Evolutionary conservation across 2,797 vertebrate genomes (phyloP).

Genomic region (Molossus molossus): DNA sequence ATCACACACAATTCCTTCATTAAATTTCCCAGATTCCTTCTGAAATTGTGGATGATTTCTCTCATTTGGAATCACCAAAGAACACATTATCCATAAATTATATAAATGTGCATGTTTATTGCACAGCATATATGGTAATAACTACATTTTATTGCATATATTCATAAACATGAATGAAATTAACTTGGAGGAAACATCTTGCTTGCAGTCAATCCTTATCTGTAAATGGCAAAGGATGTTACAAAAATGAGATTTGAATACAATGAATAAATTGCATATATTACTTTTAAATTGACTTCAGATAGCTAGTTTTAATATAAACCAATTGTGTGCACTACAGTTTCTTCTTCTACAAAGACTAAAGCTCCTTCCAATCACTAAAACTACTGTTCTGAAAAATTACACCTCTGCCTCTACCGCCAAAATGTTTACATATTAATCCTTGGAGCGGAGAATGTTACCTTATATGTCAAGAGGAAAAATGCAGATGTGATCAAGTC

Average conservation of each 20-base stretch:
- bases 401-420: rapidly evolving
- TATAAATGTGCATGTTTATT: slow-evolving; percentile 46
- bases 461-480: background rate
- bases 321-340: background rate
- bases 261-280: slow-evolving; percentile 37
- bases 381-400: background rate
- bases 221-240: slow-evolving; percentile 59
- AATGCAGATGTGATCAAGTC: slow-evolving; percentile 27
- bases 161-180: slow-evolving; percentile 68
- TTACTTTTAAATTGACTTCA: slow-evolving; percentile 58
- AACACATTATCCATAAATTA: slow-evolving; percentile 43
- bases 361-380: background rate
- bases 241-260: slow-evolving; percentile 66
- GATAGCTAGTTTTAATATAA: slow-evolving; percentile 53
- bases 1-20: background rate
- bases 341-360: background rate
- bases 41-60: slow-evolving; percentile 44
- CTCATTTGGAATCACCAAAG: slow-evolving; percentile 55
- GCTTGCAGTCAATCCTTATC: slow-evolving; percentile 17
- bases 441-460: background rate
- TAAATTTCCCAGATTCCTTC: slow-evolving; percentile 71
- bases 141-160: slow-evolving; percentile 58
- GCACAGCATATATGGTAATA: slow-evolving; percentile 23
- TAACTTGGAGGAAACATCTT: slow-evolving; percentile 56
- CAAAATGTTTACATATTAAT: background rate